Base-by-base conservation (phyloP, 2,888 invertebrate species). In the Andrena praecox region DNA sequence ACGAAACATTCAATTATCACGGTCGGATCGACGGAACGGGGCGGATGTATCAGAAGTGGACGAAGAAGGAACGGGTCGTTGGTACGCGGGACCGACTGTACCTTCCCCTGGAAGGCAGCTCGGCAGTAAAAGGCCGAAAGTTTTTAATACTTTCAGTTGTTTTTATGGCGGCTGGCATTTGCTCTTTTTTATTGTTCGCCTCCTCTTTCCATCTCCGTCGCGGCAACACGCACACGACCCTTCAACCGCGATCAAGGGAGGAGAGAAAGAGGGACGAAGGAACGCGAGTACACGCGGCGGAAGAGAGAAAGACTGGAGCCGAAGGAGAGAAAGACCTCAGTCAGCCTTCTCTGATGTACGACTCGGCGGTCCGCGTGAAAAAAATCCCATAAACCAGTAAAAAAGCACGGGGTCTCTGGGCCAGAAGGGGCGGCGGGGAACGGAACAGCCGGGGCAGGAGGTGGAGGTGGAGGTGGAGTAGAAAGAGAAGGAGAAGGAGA, bases 331-430 rank as follows among this genome's bases (percentile, higher is more conserved):
- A 87, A 87, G 86, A 78, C 67, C 82, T 82, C 82, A 91, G 90
- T 89, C 91, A 91, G 89, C 88, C 89, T 86, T 83, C 90, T 89
- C 93, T 93, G 93, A 93, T 93, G 93, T 93, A 93, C 93, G 93
- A 93, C 93, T 92, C 87, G 91, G 89, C 90, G 88, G 91, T 90
- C 84, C 90, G 91, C 90, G 93, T 93, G 93, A 93, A 94, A 94
- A 93, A 93, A 94, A 93, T 93, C 92, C 91, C 93, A 93, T 93
- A 94, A 94, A 93, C 91, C 93, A 92, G 93, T 93, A 93, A 93
- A 93, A 93, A 93, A 92, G 91, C 91, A 91, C 89, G 87, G 89
- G 90, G 92, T 91, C 91, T 90, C 85, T 89, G 89, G 83, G 85
- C 85, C 89, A 86, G 85, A 83, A 84, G 83, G 80, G 83, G 71